These are phyloP conservation scores for Brachyistius frenatus DNA, from an alignment of 2,113 vertebrate species.

Conservation along the genomic window DNA sequence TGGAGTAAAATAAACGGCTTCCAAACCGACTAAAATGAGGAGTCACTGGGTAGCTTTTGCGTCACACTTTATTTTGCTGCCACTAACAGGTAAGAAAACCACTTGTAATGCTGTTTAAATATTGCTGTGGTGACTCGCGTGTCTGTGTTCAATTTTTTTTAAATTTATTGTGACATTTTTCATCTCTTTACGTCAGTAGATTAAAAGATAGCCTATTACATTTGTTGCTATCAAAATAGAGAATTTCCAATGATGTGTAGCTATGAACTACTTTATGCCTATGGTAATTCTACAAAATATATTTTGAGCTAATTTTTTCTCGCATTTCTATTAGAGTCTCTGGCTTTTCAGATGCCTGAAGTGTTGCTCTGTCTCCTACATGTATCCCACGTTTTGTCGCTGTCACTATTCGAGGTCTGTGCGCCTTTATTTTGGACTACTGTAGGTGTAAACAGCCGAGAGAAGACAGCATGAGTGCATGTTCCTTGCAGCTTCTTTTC, in stretches of 20 bases:
- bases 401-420: not conserved
- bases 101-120: not conserved
- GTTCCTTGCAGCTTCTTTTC: not conserved
- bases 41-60: slow-evolving; percentile 52
- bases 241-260: too few species aligned
- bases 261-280: not conserved
- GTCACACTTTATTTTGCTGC: slow-evolving; percentile 54
- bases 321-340: not conserved
- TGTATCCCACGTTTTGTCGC: not conserved
- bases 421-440: not conserved
- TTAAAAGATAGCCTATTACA: too few species aligned
- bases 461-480: not conserved
- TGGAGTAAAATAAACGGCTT: slow-evolving; percentile 46
- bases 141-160: too few species aligned
- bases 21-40: slow-evolving; percentile 55
- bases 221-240: too few species aligned
- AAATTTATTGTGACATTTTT: not conserved
- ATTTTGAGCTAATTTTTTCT: not conserved
- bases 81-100: slow-evolving; percentile 67
- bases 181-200: not conserved
- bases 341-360: not conserved
- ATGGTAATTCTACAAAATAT: not conserved
- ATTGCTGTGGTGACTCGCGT: not conserved
- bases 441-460: not conserved
- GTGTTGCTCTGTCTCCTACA: not conserved